phyloP scores from a whole-genome alignment of 2,113 vertebrate species.

The Scatophagus argus region DNA sequence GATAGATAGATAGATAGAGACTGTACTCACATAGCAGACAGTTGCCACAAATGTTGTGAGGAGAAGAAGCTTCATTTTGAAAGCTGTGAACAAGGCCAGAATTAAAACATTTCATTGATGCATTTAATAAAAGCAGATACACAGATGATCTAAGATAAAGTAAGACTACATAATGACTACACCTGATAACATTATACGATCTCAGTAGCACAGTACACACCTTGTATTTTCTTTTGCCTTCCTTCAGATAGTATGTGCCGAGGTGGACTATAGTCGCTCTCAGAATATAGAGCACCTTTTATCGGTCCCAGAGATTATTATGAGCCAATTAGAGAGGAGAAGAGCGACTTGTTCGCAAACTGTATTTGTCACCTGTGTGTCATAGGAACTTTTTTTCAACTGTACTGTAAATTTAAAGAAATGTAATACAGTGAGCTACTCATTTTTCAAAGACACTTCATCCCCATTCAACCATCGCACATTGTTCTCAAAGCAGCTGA shows the following conservation, averaged over 20 bases:
- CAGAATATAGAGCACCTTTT: conserved; percentile 59
- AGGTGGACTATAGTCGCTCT: conserved; percentile 28
- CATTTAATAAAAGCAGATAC: no score
- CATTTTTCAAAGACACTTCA: conserved; percentile 20
- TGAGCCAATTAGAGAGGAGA: conserved; percentile 72
- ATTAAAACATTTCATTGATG: background rate
- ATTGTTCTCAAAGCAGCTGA: conserved; percentile 48
- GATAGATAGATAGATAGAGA: background rate
- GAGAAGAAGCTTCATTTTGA: conserved; percentile 73
- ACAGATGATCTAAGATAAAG: no score
- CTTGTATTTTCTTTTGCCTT: conserved; percentile 8
- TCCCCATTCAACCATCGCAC: background rate
- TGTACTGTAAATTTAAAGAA: conserved; percentile 34
- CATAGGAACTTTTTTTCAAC: conserved; percentile 44
- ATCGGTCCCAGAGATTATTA: conserved; percentile 65
- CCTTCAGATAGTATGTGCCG: conserved; percentile 28
- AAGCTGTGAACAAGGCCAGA: background rate
- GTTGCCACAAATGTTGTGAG: conserved; percentile 48
- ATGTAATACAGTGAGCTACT: background rate
- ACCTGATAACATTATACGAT: background rate
- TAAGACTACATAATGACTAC: no score
- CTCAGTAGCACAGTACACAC: background rate
- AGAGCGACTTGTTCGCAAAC: conserved; percentile 30
- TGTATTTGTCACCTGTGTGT: conserved; percentile 67
- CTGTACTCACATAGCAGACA: conserved; percentile 65